phyloP scores from a whole-genome alignment of 2,113 vertebrate genomes.

The Pitta sordida region DNA sequence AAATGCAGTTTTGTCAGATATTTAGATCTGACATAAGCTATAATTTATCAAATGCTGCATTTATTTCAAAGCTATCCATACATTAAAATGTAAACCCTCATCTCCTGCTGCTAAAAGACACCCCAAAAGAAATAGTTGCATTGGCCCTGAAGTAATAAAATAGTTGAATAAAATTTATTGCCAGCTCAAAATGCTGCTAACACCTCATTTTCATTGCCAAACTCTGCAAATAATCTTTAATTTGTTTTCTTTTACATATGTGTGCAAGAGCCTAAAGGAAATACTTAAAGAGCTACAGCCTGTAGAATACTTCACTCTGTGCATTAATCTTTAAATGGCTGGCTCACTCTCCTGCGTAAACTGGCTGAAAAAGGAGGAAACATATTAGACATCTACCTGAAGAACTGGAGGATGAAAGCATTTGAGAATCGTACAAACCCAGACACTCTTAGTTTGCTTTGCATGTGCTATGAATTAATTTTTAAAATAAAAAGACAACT shows the following conservation, averaged over 20 bases:
- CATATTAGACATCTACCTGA: neutral
- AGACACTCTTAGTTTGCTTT: neutral
- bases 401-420: neutral
- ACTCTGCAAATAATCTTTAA: slow-evolving; percentile 42
- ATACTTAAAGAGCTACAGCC: neutral
- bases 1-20: neutral
- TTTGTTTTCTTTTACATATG: slow-evolving; percentile 49
- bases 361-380: neutral
- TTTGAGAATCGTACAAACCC: neutral
- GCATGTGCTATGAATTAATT: neutral
- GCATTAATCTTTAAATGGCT: neutral
- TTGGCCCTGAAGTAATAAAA: slow-evolving; percentile 23
- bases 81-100: neutral
- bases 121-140: slow-evolving; percentile 7
- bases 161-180: slow-evolving; percentile 35
- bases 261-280: slow-evolving; percentile 30
- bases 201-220: slow-evolving; percentile 46
- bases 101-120: neutral
- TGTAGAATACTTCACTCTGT: neutral
- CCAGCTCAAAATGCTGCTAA: slow-evolving; percentile 39
- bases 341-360: neutral
- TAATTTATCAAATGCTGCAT: neutral
- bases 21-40: neutral
- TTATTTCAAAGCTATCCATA: neutral
- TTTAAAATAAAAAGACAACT: neutral